Conservation (phyloP, 2,888 invertebrate genomes). For the Dicranocentrus wangi region DNA sequence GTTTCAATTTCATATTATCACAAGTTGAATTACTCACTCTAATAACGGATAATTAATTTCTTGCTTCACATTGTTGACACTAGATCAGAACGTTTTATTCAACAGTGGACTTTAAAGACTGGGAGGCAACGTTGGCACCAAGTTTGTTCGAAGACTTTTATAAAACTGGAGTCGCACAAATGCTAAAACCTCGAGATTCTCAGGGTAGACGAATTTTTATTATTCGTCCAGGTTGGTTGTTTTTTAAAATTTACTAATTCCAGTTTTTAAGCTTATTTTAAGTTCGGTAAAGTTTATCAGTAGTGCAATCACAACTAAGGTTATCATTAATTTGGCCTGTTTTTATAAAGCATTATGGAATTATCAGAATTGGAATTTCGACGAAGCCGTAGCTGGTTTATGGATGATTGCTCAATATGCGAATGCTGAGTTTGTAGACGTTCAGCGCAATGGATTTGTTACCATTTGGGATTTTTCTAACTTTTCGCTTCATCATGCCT, state of each 20-base stretch:
- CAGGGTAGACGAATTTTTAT: slow-evolving; percentile 10
- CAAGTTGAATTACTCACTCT: neutral
- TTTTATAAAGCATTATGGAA: slow-evolving; percentile 19
- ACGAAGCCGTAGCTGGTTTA: neutral
- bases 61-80: neutral
- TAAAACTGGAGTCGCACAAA: neutral
- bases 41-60: neutral
- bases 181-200: slow-evolving; percentile 16
- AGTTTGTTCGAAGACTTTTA: neutral
- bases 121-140: slow-evolving; percentile 11
- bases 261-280: too few relatives aligned
- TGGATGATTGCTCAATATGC: slow-evolving; percentile 30
- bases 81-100: slow-evolving; percentile 27
- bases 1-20: neutral
- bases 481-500: slow-evolving; percentile 35
- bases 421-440: slow-evolving; percentile 11
- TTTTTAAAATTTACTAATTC: too few relatives aligned
- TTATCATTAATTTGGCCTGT: too few relatives aligned
- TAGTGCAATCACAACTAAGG: too few relatives aligned
- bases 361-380: neutral
- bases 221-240: neutral
- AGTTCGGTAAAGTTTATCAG: too few relatives aligned
- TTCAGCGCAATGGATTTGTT: slow-evolving; percentile 24
- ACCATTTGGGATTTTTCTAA: slow-evolving; percentile 30
- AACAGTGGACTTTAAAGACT: neutral